A percentile compares a stretch with the other conserved stretches of the same genome.
Conservation (phyloP, 2,888 invertebrate genomes). For the Halocaridina rubra region DNA sequence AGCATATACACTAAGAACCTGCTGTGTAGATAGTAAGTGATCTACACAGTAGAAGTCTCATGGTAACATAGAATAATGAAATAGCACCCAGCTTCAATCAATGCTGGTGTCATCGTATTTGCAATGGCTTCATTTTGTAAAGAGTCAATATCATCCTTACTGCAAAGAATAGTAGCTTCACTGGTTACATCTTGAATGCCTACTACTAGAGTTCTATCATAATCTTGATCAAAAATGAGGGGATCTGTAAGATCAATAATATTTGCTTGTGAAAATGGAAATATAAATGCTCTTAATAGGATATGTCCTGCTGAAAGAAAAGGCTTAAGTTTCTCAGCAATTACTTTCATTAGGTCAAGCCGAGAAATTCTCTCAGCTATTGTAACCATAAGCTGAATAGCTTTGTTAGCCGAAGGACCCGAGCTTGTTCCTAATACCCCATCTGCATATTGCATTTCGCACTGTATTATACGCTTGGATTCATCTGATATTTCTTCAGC, state of each 20-base stretch:
- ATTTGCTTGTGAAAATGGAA: constrained; percentile 39
- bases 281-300: constrained; percentile 29
- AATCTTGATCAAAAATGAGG: neutral
- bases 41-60: neutral
- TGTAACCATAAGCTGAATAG: constrained; percentile 29
- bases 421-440: neutral
- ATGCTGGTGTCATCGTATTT: constrained; percentile 22
- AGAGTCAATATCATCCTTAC: constrained; percentile 23
- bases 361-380: constrained; percentile 18
- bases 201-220: neutral
- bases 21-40: neutral
- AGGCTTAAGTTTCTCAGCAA: constrained; percentile 23
- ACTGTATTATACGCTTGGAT: neutral
- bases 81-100: constrained; percentile 55
- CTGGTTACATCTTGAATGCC: constrained; percentile 10
- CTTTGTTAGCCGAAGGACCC: constrained; percentile 1
- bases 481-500: neutral
- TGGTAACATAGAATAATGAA: constrained; percentile 33
- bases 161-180: constrained; percentile 39
- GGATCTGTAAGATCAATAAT: constrained; percentile 33
- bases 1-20: too few species aligned
- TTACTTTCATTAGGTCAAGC: constrained; percentile 26
- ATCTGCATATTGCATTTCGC: neutral
- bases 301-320: constrained; percentile 12
- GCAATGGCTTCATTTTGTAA: constrained; percentile 28